A percentile compares a stretch with the other conserved stretches of the same genome.
Evolutionary conservation across 1,140 invertebrate species (phyloP).

Genomic region (Lineus longissimus): DNA sequence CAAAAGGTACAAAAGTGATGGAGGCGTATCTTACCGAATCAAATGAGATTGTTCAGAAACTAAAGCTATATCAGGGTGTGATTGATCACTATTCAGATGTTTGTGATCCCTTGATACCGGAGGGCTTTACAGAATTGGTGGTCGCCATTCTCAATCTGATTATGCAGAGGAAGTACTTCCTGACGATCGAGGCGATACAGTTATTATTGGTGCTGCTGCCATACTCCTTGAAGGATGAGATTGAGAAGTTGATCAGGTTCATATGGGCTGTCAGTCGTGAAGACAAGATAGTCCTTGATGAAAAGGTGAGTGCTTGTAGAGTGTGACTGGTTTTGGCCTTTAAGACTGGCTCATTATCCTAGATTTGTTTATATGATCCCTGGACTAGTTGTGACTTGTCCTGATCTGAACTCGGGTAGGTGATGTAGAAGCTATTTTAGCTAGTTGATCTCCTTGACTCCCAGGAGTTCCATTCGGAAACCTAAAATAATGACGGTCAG

Average conservation of each 20-base stretch:
- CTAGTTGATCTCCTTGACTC: too few species aligned
- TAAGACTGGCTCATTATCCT: too few species aligned
- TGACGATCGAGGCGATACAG: conserved; percentile 38
- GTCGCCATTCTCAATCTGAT: conserved; percentile 38
- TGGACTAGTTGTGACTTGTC: too few species aligned
- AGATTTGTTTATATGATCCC: too few species aligned
- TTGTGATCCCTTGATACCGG: conserved; percentile 30
- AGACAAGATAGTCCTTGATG: conserved; percentile 8
- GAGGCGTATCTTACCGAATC: conserved; percentile 21
- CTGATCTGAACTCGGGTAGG: too few species aligned
- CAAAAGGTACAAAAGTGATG: conserved; percentile 29
- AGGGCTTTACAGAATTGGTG: conserved; percentile 38
- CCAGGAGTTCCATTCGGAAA: too few species aligned
- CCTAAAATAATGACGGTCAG: too few species aligned
- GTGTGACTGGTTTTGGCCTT: too few species aligned
- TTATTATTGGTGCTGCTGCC: conserved; percentile 47
- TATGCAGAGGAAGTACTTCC: conserved; percentile 23
- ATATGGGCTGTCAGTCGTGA: conserved; percentile 43
- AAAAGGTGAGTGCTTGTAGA: background rate
- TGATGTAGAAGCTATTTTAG: too few species aligned
- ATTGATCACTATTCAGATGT: conserved; percentile 28
- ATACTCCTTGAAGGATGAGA: conserved; percentile 40
- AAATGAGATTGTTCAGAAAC: conserved; percentile 20
- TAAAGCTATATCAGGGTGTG: conserved; percentile 25
- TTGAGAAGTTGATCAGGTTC: conserved; percentile 49